Percentiles rank a stretch among this genome's conserved stretches.
Evolutionary conservation across 2,888 invertebrate species (phyloP).

Genomic region (Eristalinus aeneus): DNA sequence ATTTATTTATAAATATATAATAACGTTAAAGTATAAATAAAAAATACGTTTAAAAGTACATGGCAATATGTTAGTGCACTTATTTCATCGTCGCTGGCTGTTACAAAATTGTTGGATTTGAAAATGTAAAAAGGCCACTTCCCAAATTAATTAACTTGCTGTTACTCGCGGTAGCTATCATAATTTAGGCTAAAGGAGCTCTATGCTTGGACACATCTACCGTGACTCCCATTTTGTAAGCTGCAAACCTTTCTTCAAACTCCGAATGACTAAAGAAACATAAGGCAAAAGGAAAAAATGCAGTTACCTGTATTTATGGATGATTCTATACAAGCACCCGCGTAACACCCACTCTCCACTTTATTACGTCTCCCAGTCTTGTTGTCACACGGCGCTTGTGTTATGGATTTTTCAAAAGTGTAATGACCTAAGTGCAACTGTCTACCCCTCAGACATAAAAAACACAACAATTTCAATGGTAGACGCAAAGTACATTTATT

Average conservation of each 20-base stretch:
- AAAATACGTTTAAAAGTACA: conserved; percentile 58
- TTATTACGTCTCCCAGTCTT: not conserved
- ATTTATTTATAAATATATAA: conserved; percentile 71
- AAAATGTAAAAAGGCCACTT: too few species aligned
- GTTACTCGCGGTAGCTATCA: too few species aligned
- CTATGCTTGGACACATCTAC: too few species aligned
- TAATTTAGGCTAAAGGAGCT: too few species aligned
- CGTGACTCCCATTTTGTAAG: too few species aligned
- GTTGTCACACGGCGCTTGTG: conserved; percentile 10
- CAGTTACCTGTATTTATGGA: too few species aligned
- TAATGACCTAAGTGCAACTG: conserved; percentile 3
- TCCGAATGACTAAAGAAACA: too few species aligned
- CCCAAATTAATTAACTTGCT: too few species aligned
- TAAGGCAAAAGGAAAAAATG: not conserved
- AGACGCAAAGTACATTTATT: conserved; percentile 35
- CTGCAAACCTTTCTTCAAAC: too few species aligned
- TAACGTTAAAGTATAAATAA: conserved; percentile 69
- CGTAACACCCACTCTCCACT: not conserved
- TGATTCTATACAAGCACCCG: not conserved
- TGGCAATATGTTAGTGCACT: too few species aligned
- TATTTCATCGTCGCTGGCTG: too few species aligned
- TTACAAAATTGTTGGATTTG: too few species aligned
- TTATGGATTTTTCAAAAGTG: conserved; percentile 8
- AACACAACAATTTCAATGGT: not conserved
- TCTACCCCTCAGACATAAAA: not conserved